phyloP scores from a whole-genome alignment of 2,113 vertebrate genomes.

The Callospermophilus lateralis region DNA sequence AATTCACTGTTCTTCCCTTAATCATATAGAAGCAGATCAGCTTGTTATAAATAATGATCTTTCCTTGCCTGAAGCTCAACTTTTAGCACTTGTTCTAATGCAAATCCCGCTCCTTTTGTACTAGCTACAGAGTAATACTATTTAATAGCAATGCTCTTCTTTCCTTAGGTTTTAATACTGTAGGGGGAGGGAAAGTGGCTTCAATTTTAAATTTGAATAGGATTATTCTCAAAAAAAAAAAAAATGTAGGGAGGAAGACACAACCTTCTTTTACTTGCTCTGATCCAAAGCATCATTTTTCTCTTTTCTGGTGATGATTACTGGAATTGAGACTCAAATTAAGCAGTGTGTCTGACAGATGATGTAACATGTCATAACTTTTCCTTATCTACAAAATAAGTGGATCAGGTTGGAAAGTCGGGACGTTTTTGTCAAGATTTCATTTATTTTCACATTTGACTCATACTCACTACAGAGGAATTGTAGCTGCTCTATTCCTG shows the following conservation, averaged over 20 bases:
- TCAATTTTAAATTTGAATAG: constrained; percentile 34
- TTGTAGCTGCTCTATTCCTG: not conserved
- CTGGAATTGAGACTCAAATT: not conserved
- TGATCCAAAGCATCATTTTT: constrained; percentile 42
- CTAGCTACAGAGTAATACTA: not conserved
- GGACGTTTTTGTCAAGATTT: constrained; percentile 31
- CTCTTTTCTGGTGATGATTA: constrained; percentile 43
- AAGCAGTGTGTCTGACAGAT: constrained; percentile 45
- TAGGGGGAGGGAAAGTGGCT: not conserved
- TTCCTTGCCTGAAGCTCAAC: constrained; percentile 76
- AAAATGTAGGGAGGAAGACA: constrained; percentile 25
- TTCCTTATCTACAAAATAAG: constrained; percentile 47
- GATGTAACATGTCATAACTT: not conserved
- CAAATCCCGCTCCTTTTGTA: constrained; percentile 70
- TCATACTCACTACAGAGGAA: not conserved
- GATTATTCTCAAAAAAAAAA: constrained; percentile 46
- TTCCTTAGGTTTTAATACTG: not conserved
- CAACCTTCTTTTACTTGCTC: constrained; percentile 56
- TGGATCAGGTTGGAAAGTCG: constrained; percentile 48
- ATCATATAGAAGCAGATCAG: constrained; percentile 76
- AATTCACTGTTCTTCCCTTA: constrained; percentile 80
- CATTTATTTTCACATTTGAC: constrained; percentile 45
- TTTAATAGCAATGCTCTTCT: constrained; percentile 17
- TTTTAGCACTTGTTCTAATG: constrained; percentile 68
- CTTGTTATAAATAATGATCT: constrained; percentile 83